A percentile compares a stretch with the other conserved stretches of the same genome.
These are phyloP conservation scores for Bombyx mandarina DNA, from an alignment of 1,140 invertebrate species.

Conservation along the genomic window DNA sequence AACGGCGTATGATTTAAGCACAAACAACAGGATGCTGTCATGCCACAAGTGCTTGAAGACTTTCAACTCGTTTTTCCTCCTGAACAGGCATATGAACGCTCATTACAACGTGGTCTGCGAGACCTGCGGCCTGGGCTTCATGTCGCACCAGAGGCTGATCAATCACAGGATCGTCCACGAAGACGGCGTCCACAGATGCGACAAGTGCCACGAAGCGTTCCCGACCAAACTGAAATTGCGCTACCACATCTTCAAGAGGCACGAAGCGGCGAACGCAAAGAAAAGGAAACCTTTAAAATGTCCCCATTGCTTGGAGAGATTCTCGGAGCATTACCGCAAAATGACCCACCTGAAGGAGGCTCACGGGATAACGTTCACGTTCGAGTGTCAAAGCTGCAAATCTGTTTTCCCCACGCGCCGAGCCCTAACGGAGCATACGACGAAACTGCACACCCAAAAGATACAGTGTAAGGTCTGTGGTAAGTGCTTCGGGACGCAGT, in stretches of 20 bases:
- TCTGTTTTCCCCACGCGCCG: constrained; percentile 37
- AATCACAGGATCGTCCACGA: constrained; percentile 50
- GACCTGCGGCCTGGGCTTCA: constrained; percentile 61
- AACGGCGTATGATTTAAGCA: constrained; percentile 51
- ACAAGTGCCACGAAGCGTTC: constrained; percentile 51
- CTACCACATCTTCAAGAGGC: constrained; percentile 52
- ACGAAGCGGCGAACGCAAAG: constrained; percentile 44
- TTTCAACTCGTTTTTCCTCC: constrained; percentile 55
- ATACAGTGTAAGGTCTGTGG: constrained; percentile 71
- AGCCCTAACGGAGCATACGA: constrained; percentile 60
- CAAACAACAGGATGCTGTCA: constrained; percentile 37
- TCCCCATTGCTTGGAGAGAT: constrained; percentile 56
- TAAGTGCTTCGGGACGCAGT: constrained; percentile 71
- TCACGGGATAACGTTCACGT: constrained; percentile 53
- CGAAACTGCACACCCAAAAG: constrained; percentile 68
- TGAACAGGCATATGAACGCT: constrained; percentile 60
- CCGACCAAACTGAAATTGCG: constrained; percentile 49
- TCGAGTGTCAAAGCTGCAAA: constrained; percentile 51
- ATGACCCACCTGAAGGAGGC: constrained; percentile 58
- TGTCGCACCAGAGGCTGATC: constrained; percentile 52
- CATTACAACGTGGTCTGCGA: constrained; percentile 62
- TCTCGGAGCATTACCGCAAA: constrained; percentile 54
- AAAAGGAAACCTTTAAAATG: constrained; percentile 54
- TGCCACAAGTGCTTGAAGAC: constrained; percentile 51
- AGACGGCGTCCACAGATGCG: constrained; percentile 36